These are phyloP conservation scores for Streptopelia turtur DNA, from an alignment of 2,797 vertebrate genomes.

Conservation along the genomic window DNA sequence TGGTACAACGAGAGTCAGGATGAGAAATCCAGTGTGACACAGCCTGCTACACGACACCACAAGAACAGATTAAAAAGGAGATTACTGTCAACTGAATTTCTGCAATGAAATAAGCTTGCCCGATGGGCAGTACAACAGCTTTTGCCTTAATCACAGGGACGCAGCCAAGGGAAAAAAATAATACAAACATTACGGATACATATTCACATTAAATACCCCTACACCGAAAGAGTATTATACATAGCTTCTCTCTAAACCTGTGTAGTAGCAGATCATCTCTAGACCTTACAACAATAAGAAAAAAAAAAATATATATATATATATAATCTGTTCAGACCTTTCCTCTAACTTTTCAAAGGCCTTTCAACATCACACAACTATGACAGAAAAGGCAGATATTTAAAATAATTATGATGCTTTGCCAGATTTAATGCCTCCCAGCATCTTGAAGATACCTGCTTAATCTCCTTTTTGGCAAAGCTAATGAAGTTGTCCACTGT, in stretches of 20 bases:
- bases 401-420: background rate
- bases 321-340: background rate
- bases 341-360: background rate
- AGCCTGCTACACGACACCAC: slow-evolving; percentile 21
- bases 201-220: background rate
- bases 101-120: slow-evolving; percentile 32
- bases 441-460: background rate
- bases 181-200: background rate
- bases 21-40: slow-evolving; percentile 44
- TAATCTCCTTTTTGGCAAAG: background rate
- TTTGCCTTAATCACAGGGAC: slow-evolving; percentile 38
- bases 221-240: background rate
- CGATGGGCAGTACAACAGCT: slow-evolving; percentile 29
- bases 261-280: background rate
- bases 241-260: background rate
- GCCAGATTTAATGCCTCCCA: background rate
- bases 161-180: background rate
- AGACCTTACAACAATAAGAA: background rate
- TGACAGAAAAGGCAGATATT: background rate
- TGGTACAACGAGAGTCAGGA: slow-evolving; percentile 41
- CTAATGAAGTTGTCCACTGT: background rate
- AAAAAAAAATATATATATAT: background rate
- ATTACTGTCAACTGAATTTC: slow-evolving; percentile 62
- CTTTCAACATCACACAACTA: background rate
- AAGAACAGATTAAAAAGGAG: slow-evolving; percentile 44